Base-by-base conservation (phyloP, 2,888 invertebrate species). In the Pyrgus malvae region DNA sequence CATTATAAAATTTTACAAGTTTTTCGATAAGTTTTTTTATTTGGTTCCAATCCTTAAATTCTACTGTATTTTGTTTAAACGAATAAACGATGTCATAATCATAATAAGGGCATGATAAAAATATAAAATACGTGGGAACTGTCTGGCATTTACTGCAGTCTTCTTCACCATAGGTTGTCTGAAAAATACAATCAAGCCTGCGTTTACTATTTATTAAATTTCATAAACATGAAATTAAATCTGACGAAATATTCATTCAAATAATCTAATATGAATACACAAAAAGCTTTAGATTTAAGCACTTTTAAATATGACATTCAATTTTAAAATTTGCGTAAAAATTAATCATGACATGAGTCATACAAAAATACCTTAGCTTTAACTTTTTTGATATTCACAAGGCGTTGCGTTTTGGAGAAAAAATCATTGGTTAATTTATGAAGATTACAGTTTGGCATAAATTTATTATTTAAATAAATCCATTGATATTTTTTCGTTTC, bases 381-480 rank as follows among this genome's bases (percentile, higher is more conserved):
- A n/a, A 55, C 5, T 50, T 57, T 66, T 17, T 51, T 68, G 27
- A 42, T 53, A 45, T 61, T 73, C 7, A 57, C 35, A 49, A 42
- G 14, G 2, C 9, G n/a, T 19, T 21, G 14, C 14, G 16, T 14
- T 50, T 74, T 80, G 27, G 53, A 65, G n/a, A 87, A 65, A 46
- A 62, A 59, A 5, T 66, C 63, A 60, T 80, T 72, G 0, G 86
- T 37, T 31, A 76, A 63, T 55, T 76, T 75, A 59, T 85, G 74
- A 12, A 89, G 50, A 73, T 87, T 90, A 27, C 90, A 84, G 56
- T 90, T 91, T 42, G 78, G 63, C 2, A 95, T 72, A 35, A 89
- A 85, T 61, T 92, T 84, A 62, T 91, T 92, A 79, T 95, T 95
- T 3, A 95, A 83, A 76, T 91, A 95, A 41, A 95, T 79, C 79